Conservation (phyloP, 2,888 invertebrate genomes). For the Eueremaeus valkanovi region DNA sequence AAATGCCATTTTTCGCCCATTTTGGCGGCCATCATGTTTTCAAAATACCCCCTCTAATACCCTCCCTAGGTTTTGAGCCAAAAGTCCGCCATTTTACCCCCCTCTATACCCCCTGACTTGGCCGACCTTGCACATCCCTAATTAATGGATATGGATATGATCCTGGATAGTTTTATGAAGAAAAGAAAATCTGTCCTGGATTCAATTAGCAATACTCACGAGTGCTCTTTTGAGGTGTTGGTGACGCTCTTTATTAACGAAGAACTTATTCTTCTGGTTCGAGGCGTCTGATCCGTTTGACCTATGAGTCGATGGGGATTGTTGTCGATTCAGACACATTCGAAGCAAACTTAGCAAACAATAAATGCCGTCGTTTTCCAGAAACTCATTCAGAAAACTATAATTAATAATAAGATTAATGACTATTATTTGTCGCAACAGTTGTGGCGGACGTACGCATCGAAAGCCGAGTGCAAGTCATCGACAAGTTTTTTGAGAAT, state of each 20-base stretch:
- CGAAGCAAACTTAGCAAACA: constrained; percentile 77
- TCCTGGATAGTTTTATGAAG: background rate
- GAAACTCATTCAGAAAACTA: constrained; percentile 90
- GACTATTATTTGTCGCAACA: background rate
- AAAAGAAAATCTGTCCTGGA: too few species aligned
- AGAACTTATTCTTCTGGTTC: background rate
- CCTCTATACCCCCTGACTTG: too few species aligned
- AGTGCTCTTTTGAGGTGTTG: constrained; percentile 41
- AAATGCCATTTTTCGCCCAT: too few species aligned
- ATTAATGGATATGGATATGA: too few species aligned
- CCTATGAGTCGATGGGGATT: constrained; percentile 40
- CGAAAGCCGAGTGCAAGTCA: constrained; percentile 44
- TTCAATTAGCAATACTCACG: constrained; percentile 38
- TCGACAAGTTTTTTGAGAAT: constrained; percentile 44
- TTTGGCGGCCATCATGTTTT: too few species aligned
- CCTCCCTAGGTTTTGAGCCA: too few species aligned
- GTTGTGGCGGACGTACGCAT: background rate
- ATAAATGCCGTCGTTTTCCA: constrained; percentile 78
- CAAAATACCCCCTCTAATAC: too few species aligned
- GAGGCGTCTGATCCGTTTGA: constrained; percentile 33
- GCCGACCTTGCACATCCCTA: too few species aligned
- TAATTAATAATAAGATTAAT: background rate
- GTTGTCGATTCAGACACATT: constrained; percentile 63
- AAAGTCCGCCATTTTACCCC: too few species aligned
- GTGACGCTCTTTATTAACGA: constrained; percentile 36